Evolutionary conservation across 2,113 vertebrate species (phyloP), one percentile per base, ranked within the genome.

Genomic region (Tringa solitaria): DNA sequence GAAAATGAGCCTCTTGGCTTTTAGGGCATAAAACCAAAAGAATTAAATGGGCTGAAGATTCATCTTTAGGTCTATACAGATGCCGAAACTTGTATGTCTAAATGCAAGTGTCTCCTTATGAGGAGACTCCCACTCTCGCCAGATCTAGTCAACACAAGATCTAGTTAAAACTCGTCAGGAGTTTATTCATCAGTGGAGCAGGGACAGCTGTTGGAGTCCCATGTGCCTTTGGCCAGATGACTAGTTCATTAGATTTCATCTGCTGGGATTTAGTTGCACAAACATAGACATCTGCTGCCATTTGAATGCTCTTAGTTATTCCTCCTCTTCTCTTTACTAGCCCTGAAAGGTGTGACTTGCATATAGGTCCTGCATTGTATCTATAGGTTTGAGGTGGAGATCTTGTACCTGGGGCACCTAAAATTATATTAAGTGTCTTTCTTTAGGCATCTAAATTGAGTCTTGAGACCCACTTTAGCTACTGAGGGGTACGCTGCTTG

Each of bases 251-350:
- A 93, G 80, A 68, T 69, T 95, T 94, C 61, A 76, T 46, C 81
- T 94, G 57, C 81, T 89, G 93, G 89, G 91, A 79, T 85, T 93
- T 87, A 70, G 43, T 37, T 94, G 45, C 54, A 87, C 76, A 93
- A 87, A 94, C 74, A 93, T 1, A 96, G 81, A 91, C 94, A 95
- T 80, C 93, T 96, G 94, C 84, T 94, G 61, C 61, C 67, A 84
- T 91, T 91, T 85, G 61, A 93, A 60, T 45, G 65, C 53, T 95
- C 53, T 89, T 64, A 37, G 77, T 89, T 89, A 70, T 90, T 84
- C 27, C 27, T 64, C 10, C 10, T 67, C 26, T 30, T 82, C 78
- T 74, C 3, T 2, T 92, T 87, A 81, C 24, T 41, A 60, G 14
- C 35, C n/a, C 60, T 72, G 89, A 91, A 87, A 90, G 46, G 13